These are phyloP conservation scores for Arenaria interpres DNA, from an alignment of 2,113 vertebrate species.

Conservation along the genomic window DNA sequence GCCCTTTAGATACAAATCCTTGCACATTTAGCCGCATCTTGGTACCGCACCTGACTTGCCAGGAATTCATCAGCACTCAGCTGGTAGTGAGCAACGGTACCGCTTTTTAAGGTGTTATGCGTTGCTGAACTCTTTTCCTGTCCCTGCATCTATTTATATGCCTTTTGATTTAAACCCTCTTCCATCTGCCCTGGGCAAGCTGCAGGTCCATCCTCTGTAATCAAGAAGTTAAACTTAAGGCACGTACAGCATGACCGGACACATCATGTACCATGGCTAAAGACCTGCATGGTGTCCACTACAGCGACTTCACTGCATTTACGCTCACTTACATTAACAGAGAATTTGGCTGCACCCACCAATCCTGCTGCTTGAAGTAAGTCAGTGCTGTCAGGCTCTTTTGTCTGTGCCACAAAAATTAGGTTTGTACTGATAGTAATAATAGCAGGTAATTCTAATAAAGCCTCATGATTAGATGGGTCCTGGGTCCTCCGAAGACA, in stretches of 20 bases:
- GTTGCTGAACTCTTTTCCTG: neutral
- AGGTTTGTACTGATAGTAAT: neutral
- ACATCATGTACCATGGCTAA: neutral
- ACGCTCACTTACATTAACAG: neutral
- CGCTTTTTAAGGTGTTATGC: neutral
- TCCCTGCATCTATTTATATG: neutral
- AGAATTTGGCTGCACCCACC: neutral
- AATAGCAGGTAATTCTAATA: neutral
- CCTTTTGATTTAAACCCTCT: neutral
- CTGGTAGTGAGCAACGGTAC: neutral
- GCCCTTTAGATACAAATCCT: neutral
- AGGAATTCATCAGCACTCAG: neutral
- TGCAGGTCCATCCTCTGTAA: neutral
- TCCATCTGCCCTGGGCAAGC: neutral
- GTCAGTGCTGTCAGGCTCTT: neutral
- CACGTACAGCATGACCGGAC: neutral
- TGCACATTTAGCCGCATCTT: neutral
- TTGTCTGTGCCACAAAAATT: neutral
- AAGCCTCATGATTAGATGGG: neutral
- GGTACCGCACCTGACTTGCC: neutral
- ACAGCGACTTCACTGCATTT: neutral
- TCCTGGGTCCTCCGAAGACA: neutral
- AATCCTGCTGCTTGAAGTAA: neutral
- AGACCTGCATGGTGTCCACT: neutral
- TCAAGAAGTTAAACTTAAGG: slow-evolving; percentile 5